Evolutionary conservation across 1,140 invertebrate species (phyloP).

Genomic region (Catajapyx aquilonaris): DNA sequence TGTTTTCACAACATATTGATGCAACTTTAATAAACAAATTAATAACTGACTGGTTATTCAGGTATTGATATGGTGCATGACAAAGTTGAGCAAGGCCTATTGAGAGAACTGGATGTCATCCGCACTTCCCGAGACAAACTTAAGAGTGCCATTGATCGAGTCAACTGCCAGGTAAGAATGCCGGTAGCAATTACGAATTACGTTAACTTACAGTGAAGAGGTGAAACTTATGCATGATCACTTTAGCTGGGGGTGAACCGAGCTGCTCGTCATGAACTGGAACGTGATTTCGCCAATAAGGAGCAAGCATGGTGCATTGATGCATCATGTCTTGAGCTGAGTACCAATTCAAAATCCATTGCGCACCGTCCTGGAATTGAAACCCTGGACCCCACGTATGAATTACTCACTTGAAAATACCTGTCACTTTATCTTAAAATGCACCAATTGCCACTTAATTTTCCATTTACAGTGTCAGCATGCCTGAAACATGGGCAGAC

Average conservation of each 20-base stretch:
- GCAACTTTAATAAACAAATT: no score
- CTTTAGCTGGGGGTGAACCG: conserved; percentile 15
- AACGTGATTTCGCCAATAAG: conserved; percentile 73
- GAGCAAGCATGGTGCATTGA: conserved; percentile 72
- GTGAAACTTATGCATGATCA: no score
- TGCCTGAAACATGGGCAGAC: conserved; percentile 66
- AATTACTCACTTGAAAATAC: no score
- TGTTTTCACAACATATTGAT: no score
- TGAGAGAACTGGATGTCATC: conserved; percentile 62
- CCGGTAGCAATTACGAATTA: no score
- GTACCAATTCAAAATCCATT: conserved; percentile 62
- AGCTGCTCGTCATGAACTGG: conserved; percentile 40
- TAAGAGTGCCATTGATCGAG: conserved; percentile 43
- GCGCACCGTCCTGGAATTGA: conserved; percentile 82
- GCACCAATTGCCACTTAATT: neutral
- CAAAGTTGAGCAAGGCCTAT: conserved; percentile 51
- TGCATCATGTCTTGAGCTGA: conserved; percentile 63
- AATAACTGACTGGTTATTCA: no score
- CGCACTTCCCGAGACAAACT: conserved; percentile 54
- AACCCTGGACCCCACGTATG: conserved; percentile 63
- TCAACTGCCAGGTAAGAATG: conserved; percentile 29
- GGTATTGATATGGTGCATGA: conserved; percentile 63
- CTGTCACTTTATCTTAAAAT: no score
- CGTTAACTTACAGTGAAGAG: no score
- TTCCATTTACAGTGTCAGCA: conserved; percentile 35